These are phyloP conservation scores for Aleiodes testaceus DNA, from an alignment of 2,888 invertebrate species.

Conservation along the genomic window DNA sequence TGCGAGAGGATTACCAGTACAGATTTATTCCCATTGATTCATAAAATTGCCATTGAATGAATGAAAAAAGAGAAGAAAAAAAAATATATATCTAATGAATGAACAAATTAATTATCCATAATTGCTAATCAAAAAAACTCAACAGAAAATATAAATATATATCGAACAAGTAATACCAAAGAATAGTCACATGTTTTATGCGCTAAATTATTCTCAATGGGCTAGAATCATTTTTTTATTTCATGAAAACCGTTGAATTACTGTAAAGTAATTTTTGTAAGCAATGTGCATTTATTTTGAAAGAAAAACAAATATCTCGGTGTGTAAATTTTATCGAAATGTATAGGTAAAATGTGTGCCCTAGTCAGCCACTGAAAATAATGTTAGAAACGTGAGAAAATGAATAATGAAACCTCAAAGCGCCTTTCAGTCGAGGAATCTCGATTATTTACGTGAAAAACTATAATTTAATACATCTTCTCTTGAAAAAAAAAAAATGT, in stretches of 20 bases:
- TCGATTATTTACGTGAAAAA: too few species aligned
- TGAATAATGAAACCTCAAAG: constrained; percentile 60
- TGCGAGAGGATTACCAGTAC: constrained; percentile 83
- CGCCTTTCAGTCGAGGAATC: constrained; percentile 55
- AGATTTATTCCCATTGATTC: constrained; percentile 48
- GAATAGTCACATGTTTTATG: constrained; percentile 33
- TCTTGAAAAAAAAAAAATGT: not conserved
- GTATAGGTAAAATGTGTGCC: constrained; percentile 60
- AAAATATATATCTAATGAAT: not conserved
- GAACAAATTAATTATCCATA: constrained; percentile 11
- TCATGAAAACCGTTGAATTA: too few species aligned
- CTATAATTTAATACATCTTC: too few species aligned
- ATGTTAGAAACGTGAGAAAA: constrained; percentile 12
- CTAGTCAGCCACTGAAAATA: constrained; percentile 66
- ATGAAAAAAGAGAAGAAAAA: not conserved
- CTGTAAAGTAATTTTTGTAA: too few species aligned
- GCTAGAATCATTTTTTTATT: too few species aligned
- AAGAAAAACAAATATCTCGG: not conserved
- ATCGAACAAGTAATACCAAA: constrained; percentile 15
- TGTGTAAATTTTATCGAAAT: constrained; percentile 29
- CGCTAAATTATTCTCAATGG: constrained; percentile 46
- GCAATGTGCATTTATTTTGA: not conserved
- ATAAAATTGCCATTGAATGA: not conserved
- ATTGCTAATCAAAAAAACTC: constrained; percentile 33
- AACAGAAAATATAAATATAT: constrained; percentile 22